Evolutionary conservation across 2,113 vertebrate genomes (phyloP).

Genomic region (Neolamprologus toae): DNA sequence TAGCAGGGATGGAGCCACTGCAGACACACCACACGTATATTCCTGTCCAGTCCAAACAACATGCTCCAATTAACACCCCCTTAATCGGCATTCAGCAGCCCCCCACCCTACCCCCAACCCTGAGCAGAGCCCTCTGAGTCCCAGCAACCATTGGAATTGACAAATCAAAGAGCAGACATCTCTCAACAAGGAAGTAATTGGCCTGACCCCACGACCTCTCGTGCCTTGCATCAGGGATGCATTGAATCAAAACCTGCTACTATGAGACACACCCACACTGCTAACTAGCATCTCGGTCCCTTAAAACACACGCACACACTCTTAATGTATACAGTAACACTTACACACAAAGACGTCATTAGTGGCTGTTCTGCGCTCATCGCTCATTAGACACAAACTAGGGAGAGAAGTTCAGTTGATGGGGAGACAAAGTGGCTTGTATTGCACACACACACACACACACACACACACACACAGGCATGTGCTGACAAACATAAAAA

Average conservation of each 20-base stretch:
- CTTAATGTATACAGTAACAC: conserved; percentile 17
- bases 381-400: conserved; percentile 89
- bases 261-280: conserved; percentile 84
- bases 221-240: conserved; percentile 80
- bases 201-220: conserved; percentile 88
- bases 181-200: conserved; percentile 91
- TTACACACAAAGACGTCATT: conserved; percentile 52
- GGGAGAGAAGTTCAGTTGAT: conserved; percentile 50
- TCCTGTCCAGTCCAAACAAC: conserved; percentile 46
- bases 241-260: conserved; percentile 75
- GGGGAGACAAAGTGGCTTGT: conserved; percentile 49
- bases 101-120: conserved; percentile 67
- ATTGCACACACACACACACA: conserved; percentile 13
- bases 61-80: conserved; percentile 90
- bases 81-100: conserved; percentile 77
- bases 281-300: conserved; percentile 83
- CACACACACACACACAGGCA: conserved; percentile 23
- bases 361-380: conserved; percentile 73
- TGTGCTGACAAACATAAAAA: conserved; percentile 20
- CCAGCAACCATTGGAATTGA: conserved; percentile 81
- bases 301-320: conserved; percentile 19
- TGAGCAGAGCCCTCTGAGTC: conserved; percentile 40
- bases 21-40: neutral
- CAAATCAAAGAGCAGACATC: conserved; percentile 85
- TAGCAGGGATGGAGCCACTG: neutral